phyloP scores from a whole-genome alignment of 2,797 vertebrate species.

The Poecilia picta region DNA sequence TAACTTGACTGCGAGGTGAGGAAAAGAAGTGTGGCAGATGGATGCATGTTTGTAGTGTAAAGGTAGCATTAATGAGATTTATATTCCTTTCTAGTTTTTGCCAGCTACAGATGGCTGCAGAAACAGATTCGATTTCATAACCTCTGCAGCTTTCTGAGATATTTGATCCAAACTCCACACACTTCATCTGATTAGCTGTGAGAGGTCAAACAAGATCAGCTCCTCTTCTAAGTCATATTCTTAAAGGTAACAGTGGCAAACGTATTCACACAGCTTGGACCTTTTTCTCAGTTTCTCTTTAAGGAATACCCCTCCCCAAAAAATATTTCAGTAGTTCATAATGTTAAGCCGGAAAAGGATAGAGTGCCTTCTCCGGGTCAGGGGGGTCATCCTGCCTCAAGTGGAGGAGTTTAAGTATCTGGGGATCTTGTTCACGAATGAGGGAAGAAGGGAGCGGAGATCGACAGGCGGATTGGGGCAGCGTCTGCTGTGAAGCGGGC shows the following conservation, averaged over 20 bases:
- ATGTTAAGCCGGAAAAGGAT: too few relatives aligned
- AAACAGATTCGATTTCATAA: slow-evolving; percentile 48
- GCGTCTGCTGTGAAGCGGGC: too few relatives aligned
- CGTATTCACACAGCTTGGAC: background rate
- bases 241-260: background rate
- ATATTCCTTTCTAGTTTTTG: slow-evolving; percentile 21
- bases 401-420: too few relatives aligned
- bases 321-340: background rate
- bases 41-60: slow-evolving; percentile 22
- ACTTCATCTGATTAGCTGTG: background rate
- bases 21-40: slow-evolving; percentile 10
- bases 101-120: slow-evolving; percentile 41
- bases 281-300: background rate
- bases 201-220: slow-evolving; percentile 7
- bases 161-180: slow-evolving; percentile 1
- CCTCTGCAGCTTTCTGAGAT: slow-evolving; percentile 15
- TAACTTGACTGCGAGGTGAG: slow-evolving; percentile 31
- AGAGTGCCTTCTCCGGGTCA: too few relatives aligned
- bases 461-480: too few relatives aligned
- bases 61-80: slow-evolving; percentile 24
- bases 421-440: too few relatives aligned
- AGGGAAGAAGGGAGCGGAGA: too few relatives aligned
- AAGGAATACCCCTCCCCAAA: background rate
- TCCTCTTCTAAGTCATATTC: background rate
- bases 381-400: too few relatives aligned